These are phyloP conservation scores for Noctua pronuba DNA, from an alignment of 2,888 invertebrate species.

Conservation along the genomic window DNA sequence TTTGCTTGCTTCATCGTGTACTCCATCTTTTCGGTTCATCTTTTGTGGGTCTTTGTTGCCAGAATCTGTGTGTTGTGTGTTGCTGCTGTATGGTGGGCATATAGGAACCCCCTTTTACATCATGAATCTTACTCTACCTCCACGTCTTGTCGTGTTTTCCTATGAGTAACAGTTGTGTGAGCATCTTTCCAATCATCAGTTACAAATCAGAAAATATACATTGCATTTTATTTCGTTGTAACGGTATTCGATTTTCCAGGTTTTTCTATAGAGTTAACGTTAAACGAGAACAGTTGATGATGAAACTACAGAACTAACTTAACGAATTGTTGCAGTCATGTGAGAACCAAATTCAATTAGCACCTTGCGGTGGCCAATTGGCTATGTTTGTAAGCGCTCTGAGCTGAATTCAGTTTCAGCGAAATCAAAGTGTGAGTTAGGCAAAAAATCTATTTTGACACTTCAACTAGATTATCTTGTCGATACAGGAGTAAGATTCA, in stretches of 20 bases:
- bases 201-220: background rate
- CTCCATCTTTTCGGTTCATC: background rate
- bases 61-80: constrained; percentile 7
- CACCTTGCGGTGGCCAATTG: constrained; percentile 30
- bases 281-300: constrained; percentile 2
- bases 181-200: background rate
- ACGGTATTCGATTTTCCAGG: background rate
- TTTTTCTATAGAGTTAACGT: background rate
- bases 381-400: constrained; percentile 32
- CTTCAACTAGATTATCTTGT: constrained; percentile 84
- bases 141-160: no score
- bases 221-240: background rate
- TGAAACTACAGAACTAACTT: constrained; percentile 1
- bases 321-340: constrained; percentile 13
- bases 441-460: constrained; percentile 69
- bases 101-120: background rate
- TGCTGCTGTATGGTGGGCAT: background rate
- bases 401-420: constrained; percentile 67
- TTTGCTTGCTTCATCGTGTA: background rate
- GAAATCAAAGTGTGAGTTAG: constrained; percentile 67
- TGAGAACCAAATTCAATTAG: constrained; percentile 39
- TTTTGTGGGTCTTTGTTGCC: background rate
- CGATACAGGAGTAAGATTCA: constrained; percentile 81
- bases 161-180: background rate
- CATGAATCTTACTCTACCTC: background rate